Conservation (phyloP, 2,113 vertebrate genomes). For the Psettodes erumei region DNA sequence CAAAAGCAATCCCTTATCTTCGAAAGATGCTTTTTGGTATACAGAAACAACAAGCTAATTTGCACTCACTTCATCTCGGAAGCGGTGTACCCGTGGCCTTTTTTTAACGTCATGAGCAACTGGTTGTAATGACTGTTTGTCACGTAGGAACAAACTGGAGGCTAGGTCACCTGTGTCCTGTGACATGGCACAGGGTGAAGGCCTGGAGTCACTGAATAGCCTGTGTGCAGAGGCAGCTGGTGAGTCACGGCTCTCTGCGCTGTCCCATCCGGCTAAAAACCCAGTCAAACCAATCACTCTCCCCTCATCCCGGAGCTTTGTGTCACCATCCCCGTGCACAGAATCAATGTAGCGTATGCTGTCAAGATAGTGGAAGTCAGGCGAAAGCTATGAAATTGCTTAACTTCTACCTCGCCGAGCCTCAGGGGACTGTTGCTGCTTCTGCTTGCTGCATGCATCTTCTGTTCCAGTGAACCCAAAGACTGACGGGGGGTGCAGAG, state of each 20-base stretch:
- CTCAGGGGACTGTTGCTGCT: not conserved
- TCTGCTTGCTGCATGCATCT: too few relatives aligned
- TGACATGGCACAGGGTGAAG: constrained; percentile 65
- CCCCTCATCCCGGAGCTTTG: constrained; percentile 9
- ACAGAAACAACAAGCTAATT: not conserved
- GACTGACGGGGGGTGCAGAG: too few relatives aligned
- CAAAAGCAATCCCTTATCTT: not conserved
- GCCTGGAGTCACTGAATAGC: constrained; percentile 61
- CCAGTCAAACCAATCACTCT: constrained; percentile 15
- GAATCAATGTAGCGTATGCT: constrained; percentile 4
- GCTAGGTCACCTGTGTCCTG: constrained; percentile 60
- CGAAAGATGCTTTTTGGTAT: constrained; percentile 2
- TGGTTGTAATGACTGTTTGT: constrained; percentile 77
- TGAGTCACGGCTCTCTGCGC: constrained; percentile 77
- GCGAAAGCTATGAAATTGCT: not conserved
- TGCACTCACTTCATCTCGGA: not conserved
- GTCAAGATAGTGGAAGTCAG: not conserved
- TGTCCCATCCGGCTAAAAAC: constrained; percentile 52
- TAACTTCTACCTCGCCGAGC: not conserved
- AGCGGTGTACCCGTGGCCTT: constrained; percentile 4
- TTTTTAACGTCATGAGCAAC: constrained; percentile 23
- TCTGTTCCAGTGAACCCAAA: too few relatives aligned
- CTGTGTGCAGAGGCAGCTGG: constrained; percentile 75
- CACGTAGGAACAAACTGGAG: constrained; percentile 80
- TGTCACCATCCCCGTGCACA: not conserved